phyloP scores from a whole-genome alignment of 2,113 vertebrate species.

The Condylura cristata region DNA sequence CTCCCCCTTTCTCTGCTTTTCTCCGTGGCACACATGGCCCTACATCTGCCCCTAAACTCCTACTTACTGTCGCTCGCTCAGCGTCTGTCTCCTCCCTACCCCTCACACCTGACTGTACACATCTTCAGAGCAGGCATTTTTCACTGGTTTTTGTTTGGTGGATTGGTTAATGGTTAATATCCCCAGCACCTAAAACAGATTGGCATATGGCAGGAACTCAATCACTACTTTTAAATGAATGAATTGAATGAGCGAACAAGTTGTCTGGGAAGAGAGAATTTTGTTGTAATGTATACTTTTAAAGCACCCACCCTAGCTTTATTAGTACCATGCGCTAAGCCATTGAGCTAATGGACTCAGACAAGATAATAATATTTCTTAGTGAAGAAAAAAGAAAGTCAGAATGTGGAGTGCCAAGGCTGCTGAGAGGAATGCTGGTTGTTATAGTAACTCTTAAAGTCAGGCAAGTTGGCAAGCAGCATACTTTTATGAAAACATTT shows the following conservation, averaged over 20 bases:
- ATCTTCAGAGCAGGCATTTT: neutral
- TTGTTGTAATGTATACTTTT: neutral
- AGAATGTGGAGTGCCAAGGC: slow-evolving; percentile 30
- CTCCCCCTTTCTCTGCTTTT: neutral
- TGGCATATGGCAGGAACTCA: neutral
- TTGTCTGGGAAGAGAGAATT: slow-evolving; percentile 34
- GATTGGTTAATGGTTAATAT: neutral
- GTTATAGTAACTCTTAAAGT: slow-evolving; percentile 72
- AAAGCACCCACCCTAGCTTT: slow-evolving; percentile 39
- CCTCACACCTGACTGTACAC: neutral
- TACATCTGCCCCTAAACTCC: neutral
- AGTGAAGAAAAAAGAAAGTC: neutral
- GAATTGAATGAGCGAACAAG: slow-evolving; percentile 30
- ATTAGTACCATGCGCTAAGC: slow-evolving; percentile 45
- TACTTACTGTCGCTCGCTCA: neutral
- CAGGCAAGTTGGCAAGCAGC: slow-evolving; percentile 60
- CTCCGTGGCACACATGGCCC: neutral
- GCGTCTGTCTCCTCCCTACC: neutral
- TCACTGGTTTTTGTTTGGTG: neutral
- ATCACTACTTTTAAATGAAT: slow-evolving; percentile 48
- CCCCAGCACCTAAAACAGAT: neutral
- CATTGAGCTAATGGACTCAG: slow-evolving; percentile 43
- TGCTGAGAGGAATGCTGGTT: slow-evolving; percentile 60
- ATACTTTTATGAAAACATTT: slow-evolving; percentile 58
- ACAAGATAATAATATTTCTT: slow-evolving; percentile 70